phyloP scores from a whole-genome alignment of 2,888 invertebrate genomes.

The Xylocampa areola region DNA sequence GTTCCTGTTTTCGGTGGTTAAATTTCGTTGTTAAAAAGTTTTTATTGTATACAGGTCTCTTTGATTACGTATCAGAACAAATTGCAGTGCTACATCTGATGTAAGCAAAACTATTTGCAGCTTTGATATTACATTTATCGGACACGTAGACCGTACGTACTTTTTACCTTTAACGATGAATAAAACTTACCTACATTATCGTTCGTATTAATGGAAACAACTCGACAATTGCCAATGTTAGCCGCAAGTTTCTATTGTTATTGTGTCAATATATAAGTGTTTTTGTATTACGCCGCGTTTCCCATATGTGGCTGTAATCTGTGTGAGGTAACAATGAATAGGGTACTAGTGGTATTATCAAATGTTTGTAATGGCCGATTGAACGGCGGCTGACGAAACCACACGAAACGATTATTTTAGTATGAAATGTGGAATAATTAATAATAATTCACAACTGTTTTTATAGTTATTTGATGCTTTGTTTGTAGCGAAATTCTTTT shows the following conservation, averaged over 20 bases:
- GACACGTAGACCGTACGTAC: too few relatives aligned
- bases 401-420: slow-evolving; percentile 44
- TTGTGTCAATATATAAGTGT: slow-evolving; percentile 72
- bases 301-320: slow-evolving; percentile 73
- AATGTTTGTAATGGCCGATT: slow-evolving; percentile 74
- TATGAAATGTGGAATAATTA: slow-evolving; percentile 60
- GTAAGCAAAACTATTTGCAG: too few relatives aligned
- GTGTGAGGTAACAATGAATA: slow-evolving; percentile 76
- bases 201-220: slow-evolving; percentile 47
- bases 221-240: slow-evolving; percentile 62
- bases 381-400: slow-evolving; percentile 57
- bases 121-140: too few relatives aligned
- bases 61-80: too few relatives aligned
- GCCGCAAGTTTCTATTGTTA: slow-evolving; percentile 70
- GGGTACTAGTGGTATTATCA: slow-evolving; percentile 82
- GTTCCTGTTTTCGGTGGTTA: too few relatives aligned
- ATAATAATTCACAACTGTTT: slow-evolving; percentile 53
- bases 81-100: too few relatives aligned
- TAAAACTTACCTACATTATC: slow-evolving; percentile 9
- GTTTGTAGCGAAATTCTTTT: slow-evolving; percentile 40
- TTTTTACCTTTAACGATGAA: neutral
- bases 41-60: too few relatives aligned
- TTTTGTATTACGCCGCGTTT: slow-evolving; percentile 70
- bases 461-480: slow-evolving; percentile 51
- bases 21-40: too few relatives aligned